These are phyloP conservation scores for Enteromius unitaeniatus DNA, from an alignment of 2,797 vertebrate species.

Conservation along the genomic window DNA sequence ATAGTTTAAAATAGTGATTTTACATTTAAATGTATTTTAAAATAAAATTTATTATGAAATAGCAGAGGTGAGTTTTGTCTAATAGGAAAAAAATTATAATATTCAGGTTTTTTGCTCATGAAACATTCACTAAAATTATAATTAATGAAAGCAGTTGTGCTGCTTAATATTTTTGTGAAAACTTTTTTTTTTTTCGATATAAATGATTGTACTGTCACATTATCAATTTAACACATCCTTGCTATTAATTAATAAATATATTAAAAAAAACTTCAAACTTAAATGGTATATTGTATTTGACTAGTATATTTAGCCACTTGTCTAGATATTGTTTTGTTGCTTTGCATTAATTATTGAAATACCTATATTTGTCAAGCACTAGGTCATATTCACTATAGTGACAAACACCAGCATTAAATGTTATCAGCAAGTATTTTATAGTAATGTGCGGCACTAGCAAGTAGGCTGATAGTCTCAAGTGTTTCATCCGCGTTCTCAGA, in stretches of 20 bases:
- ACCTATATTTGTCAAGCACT: neutral
- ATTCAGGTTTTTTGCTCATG: neutral
- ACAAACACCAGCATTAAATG: constrained; percentile 7
- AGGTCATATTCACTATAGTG: neutral
- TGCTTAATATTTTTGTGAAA: neutral
- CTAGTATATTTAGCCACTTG: neutral
- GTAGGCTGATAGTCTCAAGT: constrained; percentile 5
- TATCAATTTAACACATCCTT: neutral
- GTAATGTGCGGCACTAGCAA: constrained; percentile 1
- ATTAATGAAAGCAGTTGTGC: neutral
- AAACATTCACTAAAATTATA: neutral
- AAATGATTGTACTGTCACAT: neutral
- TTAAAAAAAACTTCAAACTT: neutral
- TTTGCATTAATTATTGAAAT: neutral
- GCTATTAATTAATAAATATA: neutral
- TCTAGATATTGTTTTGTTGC: neutral
- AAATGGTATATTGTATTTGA: too few species aligned
- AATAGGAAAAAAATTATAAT: neutral
- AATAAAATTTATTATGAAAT: neutral
- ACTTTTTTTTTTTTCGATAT: neutral
- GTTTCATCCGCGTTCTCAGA: neutral
- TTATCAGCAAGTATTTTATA: constrained; percentile 8
- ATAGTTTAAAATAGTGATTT: neutral
- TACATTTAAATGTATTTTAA: neutral
- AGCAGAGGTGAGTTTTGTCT: neutral